Evolutionary conservation across 2,113 vertebrate species (phyloP).

Genomic region (Zosterops japonicus): DNA sequence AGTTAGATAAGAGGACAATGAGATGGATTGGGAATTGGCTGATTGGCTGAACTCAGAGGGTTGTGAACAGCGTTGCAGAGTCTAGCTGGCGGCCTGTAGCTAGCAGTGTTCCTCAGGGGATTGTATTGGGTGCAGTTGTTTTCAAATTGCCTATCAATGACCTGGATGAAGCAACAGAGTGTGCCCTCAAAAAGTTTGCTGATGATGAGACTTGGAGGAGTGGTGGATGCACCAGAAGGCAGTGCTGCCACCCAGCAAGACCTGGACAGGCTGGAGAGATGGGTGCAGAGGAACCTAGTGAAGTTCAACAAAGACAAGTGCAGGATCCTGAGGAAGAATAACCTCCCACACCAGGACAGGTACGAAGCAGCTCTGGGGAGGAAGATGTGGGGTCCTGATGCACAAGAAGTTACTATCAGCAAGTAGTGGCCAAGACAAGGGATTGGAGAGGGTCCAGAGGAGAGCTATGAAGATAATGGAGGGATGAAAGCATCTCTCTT

Average conservation of each 20-base stretch:
- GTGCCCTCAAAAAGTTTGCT: not conserved
- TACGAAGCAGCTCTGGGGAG: not conserved
- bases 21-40: not conserved
- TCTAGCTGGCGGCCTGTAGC: not conserved
- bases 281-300: not conserved
- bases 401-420: not conserved
- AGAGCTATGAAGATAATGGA: not conserved
- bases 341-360: not conserved
- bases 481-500: not conserved
- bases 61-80: not conserved
- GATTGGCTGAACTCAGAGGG: accelerated
- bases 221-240: not conserved
- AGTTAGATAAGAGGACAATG: not conserved
- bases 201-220: not conserved
- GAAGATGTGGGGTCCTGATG: accelerated
- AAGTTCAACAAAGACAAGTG: not conserved
- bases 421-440: not conserved
- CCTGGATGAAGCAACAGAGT: accelerated
- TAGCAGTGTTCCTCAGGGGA: accelerated
- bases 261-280: not conserved
- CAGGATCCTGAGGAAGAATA: not conserved
- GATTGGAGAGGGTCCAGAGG: not conserved
- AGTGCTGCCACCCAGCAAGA: not conserved
- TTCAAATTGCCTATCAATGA: not conserved
- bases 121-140: not conserved